Conservation (phyloP, 2,888 invertebrate species). For the Pardosa pseudoannulata region DNA sequence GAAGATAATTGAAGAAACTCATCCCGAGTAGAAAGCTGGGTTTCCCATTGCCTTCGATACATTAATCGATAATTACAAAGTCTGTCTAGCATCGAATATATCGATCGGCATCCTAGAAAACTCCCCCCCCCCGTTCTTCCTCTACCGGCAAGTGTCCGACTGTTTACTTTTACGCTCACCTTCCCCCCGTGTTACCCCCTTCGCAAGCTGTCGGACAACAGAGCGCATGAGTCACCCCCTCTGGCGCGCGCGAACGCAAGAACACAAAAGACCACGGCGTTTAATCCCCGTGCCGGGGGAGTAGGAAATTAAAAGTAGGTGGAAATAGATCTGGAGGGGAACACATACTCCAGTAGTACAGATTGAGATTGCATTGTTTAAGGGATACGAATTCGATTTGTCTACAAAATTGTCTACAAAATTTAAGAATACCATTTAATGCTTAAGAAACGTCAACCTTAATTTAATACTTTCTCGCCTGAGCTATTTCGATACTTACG, state of each 20-base stretch:
- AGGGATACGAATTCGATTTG: no score
- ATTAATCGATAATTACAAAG: constrained; percentile 48
- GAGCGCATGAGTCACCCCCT: constrained; percentile 31
- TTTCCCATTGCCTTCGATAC: constrained; percentile 10
- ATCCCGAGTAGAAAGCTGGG: background rate
- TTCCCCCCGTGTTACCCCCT: constrained; percentile 2
- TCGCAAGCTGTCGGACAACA: constrained; percentile 50
- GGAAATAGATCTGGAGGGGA: background rate
- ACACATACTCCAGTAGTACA: no score
- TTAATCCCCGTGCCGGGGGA: background rate
- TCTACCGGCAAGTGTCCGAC: constrained; percentile 20
- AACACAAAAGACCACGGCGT: constrained; percentile 1
- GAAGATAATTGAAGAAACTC: constrained; percentile 9
- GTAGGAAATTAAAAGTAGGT: background rate
- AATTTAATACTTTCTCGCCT: no score
- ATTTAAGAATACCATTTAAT: no score
- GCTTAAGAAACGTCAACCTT: no score
- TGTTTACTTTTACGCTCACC: constrained; percentile 48
- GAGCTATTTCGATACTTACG: no score
- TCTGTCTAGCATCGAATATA: constrained; percentile 27
- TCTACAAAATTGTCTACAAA: no score
- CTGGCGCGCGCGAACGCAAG: background rate
- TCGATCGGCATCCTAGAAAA: constrained; percentile 33
- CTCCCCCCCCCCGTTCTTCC: constrained; percentile 4
- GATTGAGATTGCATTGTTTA: no score